Evolutionary conservation across 2,888 invertebrate species (phyloP).

Genomic region (Biston betularia): DNA sequence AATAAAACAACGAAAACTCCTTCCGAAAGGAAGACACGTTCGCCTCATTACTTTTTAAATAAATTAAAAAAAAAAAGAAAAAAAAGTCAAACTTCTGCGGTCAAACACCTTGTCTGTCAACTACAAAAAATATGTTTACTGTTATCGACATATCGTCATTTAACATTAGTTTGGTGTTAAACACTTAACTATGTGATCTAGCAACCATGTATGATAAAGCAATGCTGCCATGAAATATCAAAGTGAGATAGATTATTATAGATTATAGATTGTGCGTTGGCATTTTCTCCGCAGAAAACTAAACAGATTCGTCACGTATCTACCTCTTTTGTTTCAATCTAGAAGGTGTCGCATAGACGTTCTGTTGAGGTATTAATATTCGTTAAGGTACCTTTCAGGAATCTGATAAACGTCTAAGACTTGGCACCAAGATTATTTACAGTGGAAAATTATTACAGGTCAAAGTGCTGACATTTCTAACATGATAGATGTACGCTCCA

Average conservation of each 20-base stretch:
- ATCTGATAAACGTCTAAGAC: constrained; percentile 62
- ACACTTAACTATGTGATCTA: too few relatives aligned
- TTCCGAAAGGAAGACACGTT: constrained; percentile 65
- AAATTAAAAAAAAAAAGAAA: too few relatives aligned
- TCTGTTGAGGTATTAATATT: constrained; percentile 73
- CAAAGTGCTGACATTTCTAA: too few relatives aligned
- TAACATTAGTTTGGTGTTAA: too few relatives aligned
- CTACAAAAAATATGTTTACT: too few relatives aligned
- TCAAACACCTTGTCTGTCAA: too few relatives aligned
- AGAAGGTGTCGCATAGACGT: constrained; percentile 54
- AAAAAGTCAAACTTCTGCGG: too few relatives aligned
- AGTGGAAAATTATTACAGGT: not conserved
- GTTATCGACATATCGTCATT: too few relatives aligned
- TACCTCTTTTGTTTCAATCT: constrained; percentile 42
- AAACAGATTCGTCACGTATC: constrained; percentile 25
- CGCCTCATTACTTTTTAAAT: too few relatives aligned
- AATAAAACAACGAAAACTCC: constrained; percentile 74
- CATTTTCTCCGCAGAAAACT: constrained; percentile 5
- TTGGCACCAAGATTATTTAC: constrained; percentile 9
- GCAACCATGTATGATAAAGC: too few relatives aligned
- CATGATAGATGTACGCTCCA: too few relatives aligned
- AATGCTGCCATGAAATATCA: not conserved
- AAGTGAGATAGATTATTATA: not conserved
- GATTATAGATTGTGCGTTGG: not conserved
- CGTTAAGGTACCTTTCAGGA: constrained; percentile 71